Conservation (phyloP, 1,140 invertebrate genomes). For the Antheraea mylitta region DNA sequence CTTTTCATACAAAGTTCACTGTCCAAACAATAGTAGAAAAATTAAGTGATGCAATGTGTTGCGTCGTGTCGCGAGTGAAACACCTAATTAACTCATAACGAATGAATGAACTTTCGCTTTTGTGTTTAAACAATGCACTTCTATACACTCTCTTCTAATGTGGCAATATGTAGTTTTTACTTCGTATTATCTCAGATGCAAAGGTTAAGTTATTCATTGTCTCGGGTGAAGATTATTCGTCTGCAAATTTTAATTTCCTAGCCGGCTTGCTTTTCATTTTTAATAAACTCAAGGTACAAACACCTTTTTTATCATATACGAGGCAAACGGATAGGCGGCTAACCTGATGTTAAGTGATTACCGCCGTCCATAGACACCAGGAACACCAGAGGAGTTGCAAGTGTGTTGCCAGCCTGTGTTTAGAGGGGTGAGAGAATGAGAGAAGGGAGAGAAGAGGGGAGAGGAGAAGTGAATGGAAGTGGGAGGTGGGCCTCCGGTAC, state of each 20-base stretch:
- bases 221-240: background rate
- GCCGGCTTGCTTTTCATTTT: background rate
- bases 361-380: no score
- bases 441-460: no score
- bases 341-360: no score
- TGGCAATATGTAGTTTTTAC: conserved; percentile 35
- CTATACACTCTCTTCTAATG: conserved; percentile 47
- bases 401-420: no score
- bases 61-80: conserved; percentile 44
- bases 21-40: conserved; percentile 59
- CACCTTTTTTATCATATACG: no score
- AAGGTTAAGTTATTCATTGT: background rate
- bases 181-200: conserved; percentile 17
- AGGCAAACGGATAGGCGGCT: no score
- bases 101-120: conserved; percentile 67
- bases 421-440: no score
- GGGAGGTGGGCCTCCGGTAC: no score
- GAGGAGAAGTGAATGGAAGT: no score
- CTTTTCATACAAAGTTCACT: conserved; percentile 28
- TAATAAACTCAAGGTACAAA: background rate
- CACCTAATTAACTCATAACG: conserved; percentile 71
- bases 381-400: no score
- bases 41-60: conserved; percentile 55
- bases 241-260: background rate
- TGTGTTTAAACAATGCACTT: conserved; percentile 61